Evolutionary conservation across 2,797 vertebrate genomes (phyloP).

Genomic region (Gallinago nigripennis): DNA sequence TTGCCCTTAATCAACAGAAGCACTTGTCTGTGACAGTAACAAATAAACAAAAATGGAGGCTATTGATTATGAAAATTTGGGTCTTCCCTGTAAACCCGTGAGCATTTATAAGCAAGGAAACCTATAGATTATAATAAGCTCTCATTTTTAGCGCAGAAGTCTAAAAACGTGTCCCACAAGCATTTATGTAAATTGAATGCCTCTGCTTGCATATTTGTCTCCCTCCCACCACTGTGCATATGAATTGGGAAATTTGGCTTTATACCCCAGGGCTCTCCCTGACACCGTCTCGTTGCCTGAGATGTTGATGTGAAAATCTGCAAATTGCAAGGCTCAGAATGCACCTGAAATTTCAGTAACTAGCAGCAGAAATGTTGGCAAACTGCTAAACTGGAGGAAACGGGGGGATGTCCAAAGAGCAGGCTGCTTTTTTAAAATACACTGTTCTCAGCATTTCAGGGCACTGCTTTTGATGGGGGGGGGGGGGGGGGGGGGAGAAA

Average conservation of each 20-base stretch:
- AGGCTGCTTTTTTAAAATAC: not conserved
- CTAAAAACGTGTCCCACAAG: not conserved
- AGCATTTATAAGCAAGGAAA: not conserved
- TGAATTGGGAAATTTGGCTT: conserved; percentile 7
- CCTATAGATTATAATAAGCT: not conserved
- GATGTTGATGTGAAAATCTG: not conserved
- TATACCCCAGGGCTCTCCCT: not conserved
- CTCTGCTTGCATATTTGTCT: not conserved
- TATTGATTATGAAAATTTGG: conserved; percentile 24
- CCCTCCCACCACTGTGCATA: not conserved
- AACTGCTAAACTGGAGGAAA: not conserved
- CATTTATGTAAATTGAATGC: conserved; percentile 26
- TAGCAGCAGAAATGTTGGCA: conserved; percentile 19
- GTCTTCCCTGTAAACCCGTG: not conserved
- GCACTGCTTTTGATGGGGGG: not conserved
- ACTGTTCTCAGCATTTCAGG: not conserved
- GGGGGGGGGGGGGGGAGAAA: no score
- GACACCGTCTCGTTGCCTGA: not conserved
- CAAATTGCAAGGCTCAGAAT: not conserved
- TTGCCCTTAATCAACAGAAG: conserved; percentile 29
- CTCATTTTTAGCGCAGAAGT: not conserved
- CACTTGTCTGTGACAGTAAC: not conserved
- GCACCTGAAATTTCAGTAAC: conserved; percentile 28
- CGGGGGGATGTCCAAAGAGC: not conserved
- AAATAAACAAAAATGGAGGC: conserved; percentile 1